phyloP scores from a whole-genome alignment of 1,140 invertebrate genomes.

The Cecropterus lyciades region DNA sequence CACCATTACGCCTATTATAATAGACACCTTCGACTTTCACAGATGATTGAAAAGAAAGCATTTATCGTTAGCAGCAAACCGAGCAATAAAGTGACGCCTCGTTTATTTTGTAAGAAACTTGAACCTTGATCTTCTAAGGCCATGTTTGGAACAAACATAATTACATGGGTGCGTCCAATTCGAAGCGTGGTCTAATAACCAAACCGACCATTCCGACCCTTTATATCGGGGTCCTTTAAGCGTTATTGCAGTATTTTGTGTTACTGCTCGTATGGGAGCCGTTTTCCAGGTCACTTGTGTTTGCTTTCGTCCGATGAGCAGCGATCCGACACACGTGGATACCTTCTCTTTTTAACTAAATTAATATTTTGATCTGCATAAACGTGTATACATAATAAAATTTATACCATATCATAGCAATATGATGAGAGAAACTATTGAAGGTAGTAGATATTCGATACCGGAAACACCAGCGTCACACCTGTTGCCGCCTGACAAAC shows the following conservation, averaged over 20 bases:
- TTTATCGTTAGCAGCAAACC: too few relatives aligned
- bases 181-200: slow-evolving; percentile 6
- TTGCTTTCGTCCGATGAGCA: slow-evolving; percentile 8
- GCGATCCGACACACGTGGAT: not conserved
- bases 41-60: too few relatives aligned
- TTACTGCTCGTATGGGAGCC: slow-evolving; percentile 12
- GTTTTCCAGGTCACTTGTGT: slow-evolving; percentile 25
- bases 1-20: too few relatives aligned
- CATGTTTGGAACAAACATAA: not conserved
- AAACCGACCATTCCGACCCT: not conserved
- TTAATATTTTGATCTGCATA: slow-evolving; percentile 3
- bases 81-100: too few relatives aligned
- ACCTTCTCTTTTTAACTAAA: not conserved
- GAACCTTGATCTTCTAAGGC: not conserved
- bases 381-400: too few relatives aligned
- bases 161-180: slow-evolving; percentile 1
- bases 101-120: not conserved
- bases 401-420: too few relatives aligned
- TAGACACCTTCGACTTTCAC: too few relatives aligned
- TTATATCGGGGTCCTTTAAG: slow-evolving; percentile 4
- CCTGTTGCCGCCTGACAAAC: too few relatives aligned
- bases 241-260: slow-evolving; percentile 15
- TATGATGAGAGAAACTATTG: too few relatives aligned
- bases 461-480: too few relatives aligned
- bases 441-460: too few relatives aligned